Conservation (phyloP, 2,113 vertebrate genomes). For the Hyperopisus bebe region DNA sequence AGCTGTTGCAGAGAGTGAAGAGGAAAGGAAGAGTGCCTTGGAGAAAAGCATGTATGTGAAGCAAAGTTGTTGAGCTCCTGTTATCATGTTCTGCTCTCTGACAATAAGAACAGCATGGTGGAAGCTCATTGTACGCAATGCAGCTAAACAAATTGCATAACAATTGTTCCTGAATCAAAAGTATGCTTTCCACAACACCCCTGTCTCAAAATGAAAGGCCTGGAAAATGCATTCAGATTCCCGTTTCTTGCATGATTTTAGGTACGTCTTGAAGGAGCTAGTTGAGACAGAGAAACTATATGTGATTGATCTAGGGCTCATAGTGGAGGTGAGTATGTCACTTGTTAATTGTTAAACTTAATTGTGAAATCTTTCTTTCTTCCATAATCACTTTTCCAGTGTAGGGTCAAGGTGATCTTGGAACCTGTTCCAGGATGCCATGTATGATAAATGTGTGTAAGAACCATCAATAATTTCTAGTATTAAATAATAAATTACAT, state of each 20-base stretch:
- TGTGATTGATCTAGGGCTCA: constrained; percentile 78
- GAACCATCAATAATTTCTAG: background rate
- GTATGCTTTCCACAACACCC: background rate
- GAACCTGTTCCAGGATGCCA: background rate
- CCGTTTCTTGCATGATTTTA: constrained; percentile 34
- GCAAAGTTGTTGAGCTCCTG: background rate
- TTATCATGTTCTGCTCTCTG: background rate
- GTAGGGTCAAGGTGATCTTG: background rate
- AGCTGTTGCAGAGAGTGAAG: constrained; percentile 57
- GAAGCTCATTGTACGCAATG: background rate
- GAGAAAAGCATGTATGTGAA: constrained; percentile 80
- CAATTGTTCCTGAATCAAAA: background rate
- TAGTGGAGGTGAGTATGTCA: constrained; percentile 68
- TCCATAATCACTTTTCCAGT: background rate
- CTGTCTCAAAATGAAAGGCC: background rate
- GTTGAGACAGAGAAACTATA: constrained; percentile 80
- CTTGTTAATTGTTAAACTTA: background rate
- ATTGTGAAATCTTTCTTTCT: background rate
- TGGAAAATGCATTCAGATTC: background rate
- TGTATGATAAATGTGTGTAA: background rate
- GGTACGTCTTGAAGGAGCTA: constrained; percentile 80
- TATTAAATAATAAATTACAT: background rate
- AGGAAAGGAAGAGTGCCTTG: constrained; percentile 63
- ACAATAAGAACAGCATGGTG: background rate
- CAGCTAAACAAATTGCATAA: background rate